These are phyloP conservation scores for zebrafish (Danio rerio) DNA, from an alignment of 2,113 vertebrate species.

Conservation along the genomic window GRCz12tu NC_133183.1:28317001-28317500, in stretches of 20 bases:
- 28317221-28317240: neutral
- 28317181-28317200: neutral
- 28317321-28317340: conserved; percentile 88
- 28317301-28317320: conserved; percentile 87
- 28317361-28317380: conserved; percentile 85
- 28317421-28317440: neutral
- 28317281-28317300: conserved; percentile 80
- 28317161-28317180: neutral
- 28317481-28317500: conserved; percentile 84
- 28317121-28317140: neutral
- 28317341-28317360: conserved; percentile 88
- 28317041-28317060: neutral
- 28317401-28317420: neutral
- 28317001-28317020: neutral
- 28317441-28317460: neutral
- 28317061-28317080: neutral
- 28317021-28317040: neutral
- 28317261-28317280: neutral
- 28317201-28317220: neutral
- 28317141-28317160: no score
- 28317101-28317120: conserved; percentile 45
- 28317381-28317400: conserved; percentile 84
- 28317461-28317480: conserved; percentile 3
- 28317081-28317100: neutral
- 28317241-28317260: neutral